phyloP scores from a whole-genome alignment of 2,113 vertebrate species.

The Oncorhynchus nerka region DNA sequence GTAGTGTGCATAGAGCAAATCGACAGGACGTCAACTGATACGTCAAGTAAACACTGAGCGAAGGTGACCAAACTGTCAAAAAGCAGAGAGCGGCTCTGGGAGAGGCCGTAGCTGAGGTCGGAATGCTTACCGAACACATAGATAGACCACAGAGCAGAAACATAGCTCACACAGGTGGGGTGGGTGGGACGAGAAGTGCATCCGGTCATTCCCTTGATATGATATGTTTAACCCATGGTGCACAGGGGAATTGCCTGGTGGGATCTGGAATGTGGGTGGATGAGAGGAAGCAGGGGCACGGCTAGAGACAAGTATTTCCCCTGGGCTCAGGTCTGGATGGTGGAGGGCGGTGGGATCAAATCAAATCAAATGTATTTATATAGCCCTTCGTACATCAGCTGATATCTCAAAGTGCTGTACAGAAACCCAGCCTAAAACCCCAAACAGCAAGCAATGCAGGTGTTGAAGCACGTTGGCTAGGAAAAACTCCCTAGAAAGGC shows the following conservation, averaged over 20 bases:
- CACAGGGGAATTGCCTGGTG: too few relatives aligned
- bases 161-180: not conserved
- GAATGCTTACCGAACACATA: not conserved
- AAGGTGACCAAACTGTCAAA: slow-evolving; percentile 13
- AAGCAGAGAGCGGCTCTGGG: not conserved
- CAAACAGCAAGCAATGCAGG: too few relatives aligned
- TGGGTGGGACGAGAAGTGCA: not conserved
- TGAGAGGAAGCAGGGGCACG: not conserved
- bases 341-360: not conserved
- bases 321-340: not conserved
- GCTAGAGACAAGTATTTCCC: not conserved
- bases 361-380: too few relatives aligned
- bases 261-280: not conserved
- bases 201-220: not conserved
- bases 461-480: too few relatives aligned
- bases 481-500: too few relatives aligned
- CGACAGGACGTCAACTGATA: not conserved
- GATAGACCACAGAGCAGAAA: slow-evolving; percentile 4
- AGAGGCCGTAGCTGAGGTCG: not conserved
- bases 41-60: slow-evolving; percentile 2
- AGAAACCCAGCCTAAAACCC: too few relatives aligned
- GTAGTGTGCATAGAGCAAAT: not conserved
- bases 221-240: not conserved
- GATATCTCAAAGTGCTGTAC: too few relatives aligned
- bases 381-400: too few relatives aligned